Evolutionary conservation across 2,888 invertebrate genomes (phyloP).

Genomic region (Habroteleia sp.): DNA sequence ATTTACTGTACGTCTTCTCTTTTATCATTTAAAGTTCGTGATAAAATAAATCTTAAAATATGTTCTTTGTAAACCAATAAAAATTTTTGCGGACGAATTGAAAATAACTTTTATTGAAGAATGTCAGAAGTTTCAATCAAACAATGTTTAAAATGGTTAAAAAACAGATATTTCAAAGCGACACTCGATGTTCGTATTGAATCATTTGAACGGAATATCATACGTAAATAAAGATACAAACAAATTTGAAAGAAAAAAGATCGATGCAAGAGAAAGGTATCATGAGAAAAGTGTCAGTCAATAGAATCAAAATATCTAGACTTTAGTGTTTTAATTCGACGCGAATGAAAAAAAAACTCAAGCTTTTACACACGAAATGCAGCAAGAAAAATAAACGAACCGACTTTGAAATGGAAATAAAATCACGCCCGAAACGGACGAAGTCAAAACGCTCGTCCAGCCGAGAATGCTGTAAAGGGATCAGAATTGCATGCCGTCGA

Average conservation of each 20-base stretch:
- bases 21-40: no score
- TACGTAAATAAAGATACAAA: constrained; percentile 5
- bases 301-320: constrained; percentile 8
- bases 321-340: constrained; percentile 16
- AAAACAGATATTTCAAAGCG: constrained; percentile 2
- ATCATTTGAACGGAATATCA: constrained; percentile 17
- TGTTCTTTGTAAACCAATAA: no score
- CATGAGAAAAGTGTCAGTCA: constrained; percentile 2
- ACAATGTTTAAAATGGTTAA: no score
- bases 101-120: no score
- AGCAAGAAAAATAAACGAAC: constrained; percentile 26
- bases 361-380: constrained; percentile 21
- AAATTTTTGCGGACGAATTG: no score
- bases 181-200: constrained; percentile 8
- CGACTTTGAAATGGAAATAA: constrained; percentile 39
- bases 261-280: neutral
- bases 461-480: neutral
- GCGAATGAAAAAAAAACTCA: neutral
- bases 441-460: neutral
- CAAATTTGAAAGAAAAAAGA: constrained; percentile 9
- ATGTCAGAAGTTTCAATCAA: no score
- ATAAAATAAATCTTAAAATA: no score
- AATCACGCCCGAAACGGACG: constrained; percentile 22
- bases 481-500: constrained; percentile 17
- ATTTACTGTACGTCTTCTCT: no score